Evolutionary conservation across 2,888 invertebrate species (phyloP).

Genomic region (Troglohyphantes excavatus): DNA sequence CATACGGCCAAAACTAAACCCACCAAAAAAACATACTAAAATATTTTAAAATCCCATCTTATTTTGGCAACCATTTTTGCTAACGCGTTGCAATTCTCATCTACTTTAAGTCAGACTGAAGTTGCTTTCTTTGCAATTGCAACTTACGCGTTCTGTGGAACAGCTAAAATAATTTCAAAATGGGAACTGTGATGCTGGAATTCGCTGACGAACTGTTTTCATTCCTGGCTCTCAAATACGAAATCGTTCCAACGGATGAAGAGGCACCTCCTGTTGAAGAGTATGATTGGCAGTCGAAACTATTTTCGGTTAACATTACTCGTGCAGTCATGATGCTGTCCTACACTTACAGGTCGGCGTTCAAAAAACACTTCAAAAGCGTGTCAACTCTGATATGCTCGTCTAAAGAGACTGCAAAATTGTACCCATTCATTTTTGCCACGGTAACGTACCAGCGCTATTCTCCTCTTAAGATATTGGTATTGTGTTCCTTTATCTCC

Average conservation of each 20-base stretch:
- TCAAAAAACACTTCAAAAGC: background rate
- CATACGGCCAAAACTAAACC: too few relatives aligned
- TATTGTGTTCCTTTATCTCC: conserved; percentile 4
- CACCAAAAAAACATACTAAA: too few relatives aligned
- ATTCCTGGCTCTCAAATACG: background rate
- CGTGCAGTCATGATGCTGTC: conserved; percentile 2
- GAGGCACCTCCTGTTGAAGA: background rate
- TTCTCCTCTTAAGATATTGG: background rate
- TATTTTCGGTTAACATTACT: conserved; percentile 7
- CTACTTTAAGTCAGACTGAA: too few relatives aligned
- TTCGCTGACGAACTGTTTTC: background rate
- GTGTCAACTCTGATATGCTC: background rate
- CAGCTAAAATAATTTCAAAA: background rate
- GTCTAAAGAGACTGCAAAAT: background rate
- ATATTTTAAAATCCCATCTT: too few relatives aligned
- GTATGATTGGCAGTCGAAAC: background rate
- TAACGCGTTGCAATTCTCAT: too few relatives aligned
- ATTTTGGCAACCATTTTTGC: too few relatives aligned
- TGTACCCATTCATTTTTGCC: background rate
- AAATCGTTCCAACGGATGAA: background rate
- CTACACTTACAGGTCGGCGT: background rate
- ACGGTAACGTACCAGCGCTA: too few relatives aligned
- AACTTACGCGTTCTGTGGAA: too few relatives aligned
- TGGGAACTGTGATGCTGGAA: background rate
- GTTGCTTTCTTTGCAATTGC: background rate